phyloP scores from a whole-genome alignment of 2,888 invertebrate genomes.

The Clepsis dumicolana region DNA sequence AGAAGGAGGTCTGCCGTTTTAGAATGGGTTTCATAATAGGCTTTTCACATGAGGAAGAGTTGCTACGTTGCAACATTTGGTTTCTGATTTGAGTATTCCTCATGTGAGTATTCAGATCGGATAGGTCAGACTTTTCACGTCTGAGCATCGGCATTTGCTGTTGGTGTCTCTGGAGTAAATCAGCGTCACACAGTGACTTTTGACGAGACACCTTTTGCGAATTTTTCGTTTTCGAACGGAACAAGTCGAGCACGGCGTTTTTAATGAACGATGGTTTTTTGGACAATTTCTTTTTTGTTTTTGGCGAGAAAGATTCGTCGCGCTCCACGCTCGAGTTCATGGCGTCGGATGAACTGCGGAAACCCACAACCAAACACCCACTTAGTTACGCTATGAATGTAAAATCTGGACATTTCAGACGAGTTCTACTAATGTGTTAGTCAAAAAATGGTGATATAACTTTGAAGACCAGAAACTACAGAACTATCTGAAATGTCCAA shows the following conservation, averaged over 20 bases:
- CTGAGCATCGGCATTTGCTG: slow-evolving; percentile 73
- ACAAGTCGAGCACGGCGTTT: slow-evolving; percentile 83
- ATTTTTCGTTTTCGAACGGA: slow-evolving; percentile 83
- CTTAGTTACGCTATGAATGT: slow-evolving; percentile 80
- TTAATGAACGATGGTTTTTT: slow-evolving; percentile 86
- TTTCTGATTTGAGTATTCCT: slow-evolving; percentile 78
- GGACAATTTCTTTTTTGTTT: slow-evolving; percentile 86
- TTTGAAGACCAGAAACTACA: slow-evolving; percentile 28
- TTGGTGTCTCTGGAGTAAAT: slow-evolving; percentile 76
- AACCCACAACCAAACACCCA: slow-evolving; percentile 84
- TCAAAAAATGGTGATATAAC: slow-evolving; percentile 36
- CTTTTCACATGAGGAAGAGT: slow-evolving; percentile 82
- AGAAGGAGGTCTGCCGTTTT: slow-evolving; percentile 83
- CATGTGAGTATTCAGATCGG: slow-evolving; percentile 76
- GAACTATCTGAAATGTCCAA: slow-evolving; percentile 64
- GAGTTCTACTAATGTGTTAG: slow-evolving; percentile 53
- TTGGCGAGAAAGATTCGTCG: slow-evolving; percentile 83
- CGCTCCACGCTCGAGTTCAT: slow-evolving; percentile 83
- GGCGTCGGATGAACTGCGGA: slow-evolving; percentile 83
- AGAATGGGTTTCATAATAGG: slow-evolving; percentile 79
- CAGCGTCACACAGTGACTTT: slow-evolving; percentile 81
- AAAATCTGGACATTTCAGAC: slow-evolving; percentile 68
- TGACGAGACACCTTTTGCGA: slow-evolving; percentile 82
- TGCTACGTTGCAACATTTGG: slow-evolving; percentile 82
- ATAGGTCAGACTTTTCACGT: slow-evolving; percentile 80